Base-by-base conservation (phyloP, 2,888 invertebrate genomes). In the Drosophila picticornis region DNA sequence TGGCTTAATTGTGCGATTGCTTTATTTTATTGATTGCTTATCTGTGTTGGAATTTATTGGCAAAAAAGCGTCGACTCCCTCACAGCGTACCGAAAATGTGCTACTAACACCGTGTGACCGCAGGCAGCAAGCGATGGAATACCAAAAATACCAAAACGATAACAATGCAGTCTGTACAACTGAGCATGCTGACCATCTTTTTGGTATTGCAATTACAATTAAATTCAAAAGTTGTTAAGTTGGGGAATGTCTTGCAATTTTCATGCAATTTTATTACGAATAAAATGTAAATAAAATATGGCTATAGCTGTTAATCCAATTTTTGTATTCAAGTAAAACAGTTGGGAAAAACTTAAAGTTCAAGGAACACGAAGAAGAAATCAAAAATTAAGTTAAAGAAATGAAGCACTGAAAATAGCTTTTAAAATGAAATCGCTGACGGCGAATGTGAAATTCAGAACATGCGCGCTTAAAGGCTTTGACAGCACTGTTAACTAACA, bases 401-500 rank as follows among this genome's bases (percentile, higher is more conserved):
- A 25, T 46, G 2, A 46, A 9, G 16, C 7, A 25, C 25, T 16
- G 25, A 25, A 46, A 46, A 46, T 9, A 4, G 9, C 16, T 4
- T 46, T 46, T 16, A 16, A 16, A 27, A 16, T 25, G 9, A 25
- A 46, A 25, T 46, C 25, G 25, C 4, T 46, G 16, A n/a, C 25
- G 1, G 22, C 70, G 27, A 43, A 32, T 29, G 34, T 10, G 19
- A 13, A 40, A 50, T 3, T n/a, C 22, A 34, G 32, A 70, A 46
- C 57, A 31, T 16, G 16, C 16, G 34, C 11, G n/a, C n/a, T 19
- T 29, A 11, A 43, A 9, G 19, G 16, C 43, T n/a, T 50, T 11
- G 50, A 40, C n/a, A 11, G 7, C 3, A 32, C 70, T 75, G 75
- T 75, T 46, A 75, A 38, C 16, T 72, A 76, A 53, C 72, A 72